These are phyloP conservation scores for Coptodon rendalli DNA, from an alignment of 2,113 vertebrate genomes.

Conservation along the genomic window DNA sequence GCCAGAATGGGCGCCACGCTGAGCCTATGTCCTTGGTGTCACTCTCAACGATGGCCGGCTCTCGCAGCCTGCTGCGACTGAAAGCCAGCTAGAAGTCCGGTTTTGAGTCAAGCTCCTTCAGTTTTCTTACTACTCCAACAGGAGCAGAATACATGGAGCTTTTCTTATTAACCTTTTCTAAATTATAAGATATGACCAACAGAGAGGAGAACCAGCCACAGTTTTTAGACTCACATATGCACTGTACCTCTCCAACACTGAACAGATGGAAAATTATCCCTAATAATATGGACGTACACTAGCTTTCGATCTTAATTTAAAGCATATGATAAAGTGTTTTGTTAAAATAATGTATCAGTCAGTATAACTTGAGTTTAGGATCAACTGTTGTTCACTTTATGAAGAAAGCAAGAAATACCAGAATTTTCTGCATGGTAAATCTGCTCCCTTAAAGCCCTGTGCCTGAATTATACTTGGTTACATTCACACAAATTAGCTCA, in stretches of 20 bases:
- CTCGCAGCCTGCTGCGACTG: neutral
- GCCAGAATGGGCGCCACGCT: neutral
- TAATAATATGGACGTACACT: neutral
- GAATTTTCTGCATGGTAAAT: neutral
- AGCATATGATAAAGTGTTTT: neutral
- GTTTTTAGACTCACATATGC: neutral
- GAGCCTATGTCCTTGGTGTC: conserved; percentile 25
- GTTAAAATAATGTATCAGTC: neutral
- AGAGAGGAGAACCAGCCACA: neutral
- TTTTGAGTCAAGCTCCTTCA: neutral
- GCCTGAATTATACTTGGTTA: neutral
- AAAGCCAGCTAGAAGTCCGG: neutral
- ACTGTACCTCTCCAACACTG: neutral
- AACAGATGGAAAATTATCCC: neutral
- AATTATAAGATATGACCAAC: neutral
- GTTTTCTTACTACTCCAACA: conserved; percentile 2
- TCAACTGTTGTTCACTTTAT: neutral
- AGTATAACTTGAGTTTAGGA: neutral
- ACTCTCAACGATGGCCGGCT: neutral
- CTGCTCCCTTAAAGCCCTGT: neutral
- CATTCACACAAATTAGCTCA: neutral
- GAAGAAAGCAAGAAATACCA: neutral
- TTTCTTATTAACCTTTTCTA: conserved; percentile 19
- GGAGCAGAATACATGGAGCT: neutral
- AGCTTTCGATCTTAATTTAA: neutral